Evolutionary conservation across 1,140 invertebrate species (phyloP).

Genomic region (Sipha flava): DNA sequence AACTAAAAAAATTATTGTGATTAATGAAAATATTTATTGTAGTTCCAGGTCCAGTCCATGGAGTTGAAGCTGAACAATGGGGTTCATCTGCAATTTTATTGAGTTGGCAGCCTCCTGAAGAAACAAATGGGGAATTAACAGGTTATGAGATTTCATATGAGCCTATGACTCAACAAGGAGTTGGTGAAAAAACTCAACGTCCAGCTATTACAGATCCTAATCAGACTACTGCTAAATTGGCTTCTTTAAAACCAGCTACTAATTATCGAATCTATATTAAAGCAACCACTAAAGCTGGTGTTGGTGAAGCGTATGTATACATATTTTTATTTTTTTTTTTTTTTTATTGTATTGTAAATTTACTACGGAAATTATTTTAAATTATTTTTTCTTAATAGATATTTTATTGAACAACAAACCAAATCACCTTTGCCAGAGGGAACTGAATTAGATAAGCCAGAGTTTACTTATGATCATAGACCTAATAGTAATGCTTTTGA

Average conservation of each 20-base stretch:
- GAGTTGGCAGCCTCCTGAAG: slow-evolving; percentile 83
- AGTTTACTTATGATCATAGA: slow-evolving; percentile 60
- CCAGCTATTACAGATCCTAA: slow-evolving; percentile 68
- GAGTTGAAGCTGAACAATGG: slow-evolving; percentile 72
- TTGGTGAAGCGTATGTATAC: slow-evolving; percentile 60
- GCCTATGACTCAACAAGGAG: slow-evolving; percentile 61
- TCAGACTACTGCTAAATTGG: slow-evolving; percentile 70
- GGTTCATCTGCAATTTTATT: slow-evolving; percentile 82
- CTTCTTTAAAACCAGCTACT: slow-evolving; percentile 69
- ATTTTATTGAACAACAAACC: slow-evolving; percentile 69
- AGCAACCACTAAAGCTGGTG: slow-evolving; percentile 73
- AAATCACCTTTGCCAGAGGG: slow-evolving; percentile 45
- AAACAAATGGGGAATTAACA: slow-evolving; percentile 85
- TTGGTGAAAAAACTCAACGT: slow-evolving; percentile 60
- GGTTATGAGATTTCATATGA: slow-evolving; percentile 90
- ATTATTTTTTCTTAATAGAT: neutral
- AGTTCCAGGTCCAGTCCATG: slow-evolving; percentile 78
- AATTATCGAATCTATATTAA: slow-evolving; percentile 80
- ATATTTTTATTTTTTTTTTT: neutral
- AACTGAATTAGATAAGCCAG: slow-evolving; percentile 63
- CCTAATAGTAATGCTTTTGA: slow-evolving; percentile 64
- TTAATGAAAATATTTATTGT: too few relatives aligned
- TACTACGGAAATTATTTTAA: neutral
- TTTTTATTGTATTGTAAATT: neutral
- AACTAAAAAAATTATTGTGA: too few relatives aligned